Conservation (phyloP, 2,888 invertebrate genomes). For the Eulithis prunata region DNA sequence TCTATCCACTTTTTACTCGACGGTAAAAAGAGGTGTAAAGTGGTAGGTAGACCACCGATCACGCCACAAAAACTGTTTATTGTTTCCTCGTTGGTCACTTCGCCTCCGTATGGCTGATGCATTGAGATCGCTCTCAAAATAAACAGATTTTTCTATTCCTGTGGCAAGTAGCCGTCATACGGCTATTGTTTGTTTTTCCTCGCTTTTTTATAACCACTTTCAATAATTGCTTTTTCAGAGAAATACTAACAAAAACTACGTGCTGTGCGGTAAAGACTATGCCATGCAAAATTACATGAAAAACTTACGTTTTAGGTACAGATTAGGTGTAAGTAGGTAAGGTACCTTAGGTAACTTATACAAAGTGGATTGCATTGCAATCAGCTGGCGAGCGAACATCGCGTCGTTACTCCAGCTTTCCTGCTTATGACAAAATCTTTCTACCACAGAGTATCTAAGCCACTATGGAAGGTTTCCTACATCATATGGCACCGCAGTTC, state of each 20-base stretch:
- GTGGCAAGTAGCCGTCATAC: slow-evolving; percentile 63
- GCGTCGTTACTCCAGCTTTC: not conserved
- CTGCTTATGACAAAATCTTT: not conserved
- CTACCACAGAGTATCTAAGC: slow-evolving; percentile 16
- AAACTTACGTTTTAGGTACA: no score
- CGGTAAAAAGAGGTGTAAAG: no score
- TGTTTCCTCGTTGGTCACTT: slow-evolving; percentile 42
- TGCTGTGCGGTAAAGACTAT: not conserved
- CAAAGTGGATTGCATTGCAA: slow-evolving; percentile 1
- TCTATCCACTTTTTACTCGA: no score
- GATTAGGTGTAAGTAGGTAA: no score
- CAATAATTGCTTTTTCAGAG: slow-evolving; percentile 35
- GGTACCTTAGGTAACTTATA: no score
- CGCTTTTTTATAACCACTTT: slow-evolving; percentile 52
- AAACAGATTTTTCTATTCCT: slow-evolving; percentile 67
- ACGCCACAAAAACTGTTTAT: slow-evolving; percentile 40
- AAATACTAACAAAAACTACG: slow-evolving; percentile 10
- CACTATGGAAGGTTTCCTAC: slow-evolving; percentile 80
- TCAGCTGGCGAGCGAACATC: slow-evolving; percentile 10
- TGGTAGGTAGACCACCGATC: slow-evolving; percentile 19
- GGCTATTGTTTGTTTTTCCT: slow-evolving; percentile 59
- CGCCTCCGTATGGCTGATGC: slow-evolving; percentile 44
- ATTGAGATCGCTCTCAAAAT: slow-evolving; percentile 59
- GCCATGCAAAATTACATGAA: not conserved
- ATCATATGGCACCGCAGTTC: slow-evolving; percentile 83